Base-by-base conservation (phyloP, 2,113 vertebrate species). In the Percopsis transmontana region DNA sequence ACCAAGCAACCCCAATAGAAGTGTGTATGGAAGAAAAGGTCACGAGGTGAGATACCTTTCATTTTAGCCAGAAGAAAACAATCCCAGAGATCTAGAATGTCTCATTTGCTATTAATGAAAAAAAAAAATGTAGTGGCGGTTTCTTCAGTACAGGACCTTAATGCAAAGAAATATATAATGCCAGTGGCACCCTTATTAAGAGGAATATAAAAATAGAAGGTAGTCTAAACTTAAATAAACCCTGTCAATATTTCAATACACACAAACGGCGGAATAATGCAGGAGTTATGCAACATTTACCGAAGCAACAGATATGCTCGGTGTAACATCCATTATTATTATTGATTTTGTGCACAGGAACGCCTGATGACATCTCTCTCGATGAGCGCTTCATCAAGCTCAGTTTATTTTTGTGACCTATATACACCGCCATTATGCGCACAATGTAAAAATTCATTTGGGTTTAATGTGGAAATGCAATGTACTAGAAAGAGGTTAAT, bases 401-500 rank as follows among this genome's bases (percentile, higher is more conserved):
- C 52, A 55, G 18, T 62, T 74, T 74, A 57, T 53, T 42, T 65
- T 39, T 74, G 62, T 81, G 75, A 81, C 82, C 69, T 76, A 75
- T 66, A 81, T 70, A 54, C 18, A 18, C 58, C 48, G 42, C 56
- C 62, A 62, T 63, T 40, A 64, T 56, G 44, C 55, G 39, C 59
- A 53, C 67, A 62, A 19, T 56, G 57, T 56, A 50, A 56, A 27
- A 76, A 81, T 73, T 81, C 66, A 88, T 90, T 91, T 85, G 24
- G 47, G 20, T 79, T 80, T 85, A 79, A 86, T 87, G 82, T 65
- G 54, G 70, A 77, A 83, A 82, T 62, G 74, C 90, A 91, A 91
- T 90, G 89, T 90, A 76, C 73, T 82, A 83, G 84, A 91, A 89
- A 87, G 79, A 59, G 84, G 87, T 87, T 91, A 84, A 90, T 89